phyloP scores from a whole-genome alignment of 2,113 vertebrate genomes.

The Gasterosteus nipponicus region DNA sequence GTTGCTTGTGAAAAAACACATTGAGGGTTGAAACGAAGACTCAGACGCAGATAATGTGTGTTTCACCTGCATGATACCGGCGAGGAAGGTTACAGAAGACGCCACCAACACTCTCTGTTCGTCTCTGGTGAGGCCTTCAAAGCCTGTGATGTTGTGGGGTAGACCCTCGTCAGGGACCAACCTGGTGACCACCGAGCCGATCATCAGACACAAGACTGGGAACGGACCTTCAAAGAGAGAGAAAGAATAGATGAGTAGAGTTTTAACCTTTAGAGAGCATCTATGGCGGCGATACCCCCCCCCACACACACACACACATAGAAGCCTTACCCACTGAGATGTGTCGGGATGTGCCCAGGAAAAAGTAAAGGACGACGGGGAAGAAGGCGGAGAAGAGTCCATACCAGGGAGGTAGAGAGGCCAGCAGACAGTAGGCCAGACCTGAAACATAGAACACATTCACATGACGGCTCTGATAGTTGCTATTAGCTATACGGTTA shows the following conservation, averaged over 20 bases:
- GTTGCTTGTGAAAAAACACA: not conserved
- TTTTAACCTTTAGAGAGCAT: not conserved
- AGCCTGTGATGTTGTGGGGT: conserved; percentile 53
- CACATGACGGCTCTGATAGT: not conserved
- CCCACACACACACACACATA: not conserved
- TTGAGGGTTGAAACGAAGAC: not conserved
- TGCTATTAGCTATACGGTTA: not conserved
- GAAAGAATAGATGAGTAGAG: not conserved
- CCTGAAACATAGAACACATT: conserved; percentile 75
- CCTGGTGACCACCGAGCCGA: conserved; percentile 85
- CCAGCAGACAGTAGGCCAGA: conserved; percentile 91
- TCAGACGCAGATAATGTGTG: not conserved
- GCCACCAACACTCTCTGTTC: conserved; percentile 86
- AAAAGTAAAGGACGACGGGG: conserved; percentile 89
- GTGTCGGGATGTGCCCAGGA: conserved; percentile 94
- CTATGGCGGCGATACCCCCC: too few relatives aligned
- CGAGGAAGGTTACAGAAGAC: conserved; percentile 87
- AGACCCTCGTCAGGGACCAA: conserved; percentile 73
- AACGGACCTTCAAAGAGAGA: conserved; percentile 81
- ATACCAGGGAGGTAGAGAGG: conserved; percentile 86
- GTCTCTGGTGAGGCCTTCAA: conserved; percentile 69
- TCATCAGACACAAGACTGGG: conserved; percentile 92
- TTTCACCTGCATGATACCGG: conserved; percentile 91
- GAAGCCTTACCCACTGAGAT: conserved; percentile 91
- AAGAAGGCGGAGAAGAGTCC: conserved; percentile 95